These are phyloP conservation scores for Tanypteryx hageni DNA, from an alignment of 2,888 invertebrate genomes.

Conservation along the genomic window DNA sequence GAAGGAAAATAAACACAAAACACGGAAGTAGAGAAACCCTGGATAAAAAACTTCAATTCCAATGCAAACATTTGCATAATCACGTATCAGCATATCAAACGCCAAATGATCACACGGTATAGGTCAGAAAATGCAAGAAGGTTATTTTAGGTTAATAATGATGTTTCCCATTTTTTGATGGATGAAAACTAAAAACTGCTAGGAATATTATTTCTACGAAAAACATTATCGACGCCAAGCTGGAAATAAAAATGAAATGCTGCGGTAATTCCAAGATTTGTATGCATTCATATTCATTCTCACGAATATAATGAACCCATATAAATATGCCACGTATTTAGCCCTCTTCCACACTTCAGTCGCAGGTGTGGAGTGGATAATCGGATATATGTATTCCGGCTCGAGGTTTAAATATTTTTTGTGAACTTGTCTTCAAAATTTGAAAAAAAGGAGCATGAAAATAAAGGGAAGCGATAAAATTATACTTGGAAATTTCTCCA, in stretches of 20 bases:
- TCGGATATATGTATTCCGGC: background rate
- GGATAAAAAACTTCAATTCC: too few relatives aligned
- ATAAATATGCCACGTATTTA: background rate
- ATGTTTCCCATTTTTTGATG: background rate
- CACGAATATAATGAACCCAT: background rate
- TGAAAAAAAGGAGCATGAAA: too few relatives aligned
- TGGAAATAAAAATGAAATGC: background rate
- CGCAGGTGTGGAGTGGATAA: background rate
- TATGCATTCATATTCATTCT: background rate
- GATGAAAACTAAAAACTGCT: background rate
- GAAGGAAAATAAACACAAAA: too few relatives aligned
- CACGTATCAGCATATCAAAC: too few relatives aligned
- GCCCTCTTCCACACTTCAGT: background rate
- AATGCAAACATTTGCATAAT: too few relatives aligned
- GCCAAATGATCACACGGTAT: too few relatives aligned
- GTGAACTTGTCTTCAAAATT: background rate
- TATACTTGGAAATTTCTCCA: too few relatives aligned
- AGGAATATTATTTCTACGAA: background rate
- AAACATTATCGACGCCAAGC: background rate
- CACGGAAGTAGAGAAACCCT: too few relatives aligned
- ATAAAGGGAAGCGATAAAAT: too few relatives aligned
- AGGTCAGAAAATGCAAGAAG: too few relatives aligned
- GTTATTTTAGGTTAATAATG: too few relatives aligned
- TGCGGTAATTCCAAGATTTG: background rate
- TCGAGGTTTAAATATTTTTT: background rate